Evolutionary conservation across 2,113 vertebrate species (phyloP), one percentile per base, ranked within the genome.

Genomic region (Megalops atlanticus): DNA sequence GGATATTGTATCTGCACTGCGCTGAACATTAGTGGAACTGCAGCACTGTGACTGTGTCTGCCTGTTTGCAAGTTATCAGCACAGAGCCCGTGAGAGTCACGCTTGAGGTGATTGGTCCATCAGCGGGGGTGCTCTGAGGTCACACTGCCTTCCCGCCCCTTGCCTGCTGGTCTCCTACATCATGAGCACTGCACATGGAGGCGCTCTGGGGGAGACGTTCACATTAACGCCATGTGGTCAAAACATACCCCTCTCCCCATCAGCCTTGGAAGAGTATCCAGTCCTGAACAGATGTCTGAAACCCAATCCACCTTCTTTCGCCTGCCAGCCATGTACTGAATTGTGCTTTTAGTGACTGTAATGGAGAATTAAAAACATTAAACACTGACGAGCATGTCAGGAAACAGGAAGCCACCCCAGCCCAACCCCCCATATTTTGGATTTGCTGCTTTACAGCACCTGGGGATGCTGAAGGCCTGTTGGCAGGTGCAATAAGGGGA

Each of bases 231-330:
- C n/a, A 45, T 45, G 52, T n/a, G 52, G 15, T 58, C 3, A 58
- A 58, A 58, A 52, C 52, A n/a, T 24, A 31, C 58, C 58, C n/a
- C 58, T 31, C 7, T 31, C 58, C n/a, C 10, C 18, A 27, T 31
- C n/a, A 83, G 76, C 77, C 84, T 85, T 72, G 64, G 82, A 83
- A 84, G 84, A 80, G 74, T 87, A 85, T 86, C 84, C 81, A 84
- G 80, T 85, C 72, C 54, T 14, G 76, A 69, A 78, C 86, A 86
- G 73, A 78, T 84, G 81, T 47, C 76, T 84, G 81, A 84, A 86
- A 84, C 58, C 52, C 80, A 80, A 83, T 47, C 43, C 49, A 69
- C 69, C 74, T 7, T 40, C 69, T 43, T 12, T 35, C 21, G n/a
- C 71, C 71, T 81, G 78, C 68, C 84, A 84, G 58, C 81, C 75